Evolutionary conservation across 2,113 vertebrate genomes (phyloP).

Genomic region (Erinaceus europaeus): DNA sequence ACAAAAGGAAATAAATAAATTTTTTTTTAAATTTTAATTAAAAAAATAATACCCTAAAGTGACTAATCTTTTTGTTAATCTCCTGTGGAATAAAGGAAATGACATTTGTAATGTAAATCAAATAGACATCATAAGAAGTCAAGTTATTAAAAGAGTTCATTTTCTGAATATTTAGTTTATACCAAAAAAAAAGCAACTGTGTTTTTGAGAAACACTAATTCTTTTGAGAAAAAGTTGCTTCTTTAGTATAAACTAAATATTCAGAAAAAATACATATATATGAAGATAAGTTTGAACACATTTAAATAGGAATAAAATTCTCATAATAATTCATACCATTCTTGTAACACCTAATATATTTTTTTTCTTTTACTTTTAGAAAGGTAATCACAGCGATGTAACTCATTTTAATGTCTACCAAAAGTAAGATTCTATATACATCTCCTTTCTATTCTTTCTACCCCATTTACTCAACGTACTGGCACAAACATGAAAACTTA

Average conservation of each 20-base stretch:
- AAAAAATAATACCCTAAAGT: slow-evolving; percentile 53
- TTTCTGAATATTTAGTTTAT: slow-evolving; percentile 52
- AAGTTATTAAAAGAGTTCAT: neutral
- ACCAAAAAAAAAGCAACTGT: neutral
- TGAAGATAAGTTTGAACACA: slow-evolving; percentile 9
- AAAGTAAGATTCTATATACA: neutral
- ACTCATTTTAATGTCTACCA: neutral
- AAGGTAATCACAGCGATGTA: neutral
- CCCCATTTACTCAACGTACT: neutral
- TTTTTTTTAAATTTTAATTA: too few relatives aligned
- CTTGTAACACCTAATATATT: neutral
- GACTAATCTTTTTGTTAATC: slow-evolving; percentile 16
- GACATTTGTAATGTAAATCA: slow-evolving; percentile 19
- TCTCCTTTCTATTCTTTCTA: neutral
- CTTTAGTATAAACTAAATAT: too few relatives aligned
- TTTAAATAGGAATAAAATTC: neutral
- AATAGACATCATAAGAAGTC: slow-evolving; percentile 35
- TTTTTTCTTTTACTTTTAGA: neutral
- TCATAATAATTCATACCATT: neutral
- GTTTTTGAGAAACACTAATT: too few relatives aligned
- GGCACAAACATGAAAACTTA: too few relatives aligned
- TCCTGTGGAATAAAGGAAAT: slow-evolving; percentile 34
- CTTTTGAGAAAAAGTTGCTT: too few relatives aligned
- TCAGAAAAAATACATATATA: slow-evolving; percentile 8
- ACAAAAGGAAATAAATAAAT: too few relatives aligned